A percentile compares a stretch with the other conserved stretches of the same genome.
Evolutionary conservation across 2,797 vertebrate genomes (phyloP).

Genomic region (Tamandua tetradactyla): DNA sequence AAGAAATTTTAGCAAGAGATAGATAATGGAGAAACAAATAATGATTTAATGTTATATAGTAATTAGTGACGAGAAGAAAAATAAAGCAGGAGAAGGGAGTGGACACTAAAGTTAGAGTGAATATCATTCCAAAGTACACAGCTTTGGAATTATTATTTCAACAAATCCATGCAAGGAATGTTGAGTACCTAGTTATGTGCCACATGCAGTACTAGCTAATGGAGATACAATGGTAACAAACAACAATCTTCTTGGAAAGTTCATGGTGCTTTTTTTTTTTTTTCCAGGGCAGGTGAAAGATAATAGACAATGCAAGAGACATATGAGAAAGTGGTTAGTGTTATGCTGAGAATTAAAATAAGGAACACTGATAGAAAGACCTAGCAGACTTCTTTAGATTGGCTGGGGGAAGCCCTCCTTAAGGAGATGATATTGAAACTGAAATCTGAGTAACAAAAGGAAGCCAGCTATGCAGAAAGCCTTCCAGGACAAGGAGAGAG

Average conservation of each 20-base stretch:
- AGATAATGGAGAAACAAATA: neutral
- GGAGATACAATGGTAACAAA: neutral
- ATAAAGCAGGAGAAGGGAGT: neutral
- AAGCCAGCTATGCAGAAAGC: neutral
- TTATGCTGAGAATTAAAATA: neutral
- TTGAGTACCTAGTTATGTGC: neutral
- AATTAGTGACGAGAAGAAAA: neutral
- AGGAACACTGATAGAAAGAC: neutral
- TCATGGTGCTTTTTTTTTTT: neutral
- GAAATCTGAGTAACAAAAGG: conserved; percentile 12
- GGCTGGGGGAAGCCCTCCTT: neutral
- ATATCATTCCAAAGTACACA: neutral
- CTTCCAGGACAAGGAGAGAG: neutral
- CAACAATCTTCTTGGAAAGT: neutral
- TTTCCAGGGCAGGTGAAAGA: neutral
- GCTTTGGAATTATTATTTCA: neutral
- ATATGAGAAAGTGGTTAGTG: neutral
- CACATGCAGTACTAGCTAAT: neutral
- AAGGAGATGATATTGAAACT: neutral
- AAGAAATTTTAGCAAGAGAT: conserved; percentile 5
- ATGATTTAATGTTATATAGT: neutral
- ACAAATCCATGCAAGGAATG: neutral
- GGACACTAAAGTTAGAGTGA: neutral
- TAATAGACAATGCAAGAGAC: neutral
- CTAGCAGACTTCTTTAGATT: neutral